Percentiles rank a stretch among this genome's conserved stretches.
phyloP scores from a whole-genome alignment of 2,888 invertebrate genomes.

The Pandemis corylana region DNA sequence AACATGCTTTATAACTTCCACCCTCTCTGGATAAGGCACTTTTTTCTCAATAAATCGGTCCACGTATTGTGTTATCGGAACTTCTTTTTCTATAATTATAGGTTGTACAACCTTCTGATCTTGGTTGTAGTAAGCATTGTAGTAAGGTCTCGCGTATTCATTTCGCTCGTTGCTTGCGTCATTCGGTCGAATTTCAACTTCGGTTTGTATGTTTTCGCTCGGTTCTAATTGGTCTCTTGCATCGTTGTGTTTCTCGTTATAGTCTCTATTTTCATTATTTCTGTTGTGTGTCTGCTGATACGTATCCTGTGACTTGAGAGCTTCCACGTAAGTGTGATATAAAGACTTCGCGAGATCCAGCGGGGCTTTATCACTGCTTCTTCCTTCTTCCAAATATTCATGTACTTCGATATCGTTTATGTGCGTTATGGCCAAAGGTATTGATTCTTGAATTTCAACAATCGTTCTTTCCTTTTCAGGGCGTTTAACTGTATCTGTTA shows the following conservation, averaged over 20 bases:
- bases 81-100: constrained; percentile 77
- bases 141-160: constrained; percentile 57
- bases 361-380: constrained; percentile 63
- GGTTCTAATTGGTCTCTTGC: constrained; percentile 63
- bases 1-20: constrained; percentile 65
- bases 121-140: constrained; percentile 56
- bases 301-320: constrained; percentile 70
- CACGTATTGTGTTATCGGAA: constrained; percentile 76
- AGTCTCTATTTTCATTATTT: constrained; percentile 56
- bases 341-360: constrained; percentile 63
- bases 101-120: constrained; percentile 74
- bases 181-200: constrained; percentile 64
- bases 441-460: constrained; percentile 88
- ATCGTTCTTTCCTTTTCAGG: constrained; percentile 79
- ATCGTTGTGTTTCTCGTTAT: constrained; percentile 52
- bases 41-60: constrained; percentile 76
- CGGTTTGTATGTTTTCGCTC: constrained; percentile 67
- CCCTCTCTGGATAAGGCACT: constrained; percentile 73
- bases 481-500: constrained; percentile 67
- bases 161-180: constrained; percentile 59
- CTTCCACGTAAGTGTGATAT: constrained; percentile 68
- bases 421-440: constrained; percentile 83
- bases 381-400: constrained; percentile 74
- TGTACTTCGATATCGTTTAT: constrained; percentile 79
- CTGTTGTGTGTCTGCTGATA: constrained; percentile 69